phyloP scores from a whole-genome alignment of 2,113 vertebrate species.

The Limnothrissa miodon region DNA sequence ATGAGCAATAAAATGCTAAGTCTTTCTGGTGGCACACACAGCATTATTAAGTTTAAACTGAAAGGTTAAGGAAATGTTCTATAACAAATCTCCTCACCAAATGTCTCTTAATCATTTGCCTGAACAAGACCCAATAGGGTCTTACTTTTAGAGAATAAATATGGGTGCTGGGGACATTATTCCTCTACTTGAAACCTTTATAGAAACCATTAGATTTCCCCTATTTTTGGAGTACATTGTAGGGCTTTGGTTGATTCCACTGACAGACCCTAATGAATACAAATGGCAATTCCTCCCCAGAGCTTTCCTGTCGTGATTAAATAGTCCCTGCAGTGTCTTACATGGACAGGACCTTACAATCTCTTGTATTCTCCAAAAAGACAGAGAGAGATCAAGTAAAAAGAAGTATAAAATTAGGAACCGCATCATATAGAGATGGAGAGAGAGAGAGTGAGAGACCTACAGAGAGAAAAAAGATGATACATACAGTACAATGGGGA shows the following conservation, averaged over 20 bases:
- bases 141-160: no score
- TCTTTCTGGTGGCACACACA: not conserved
- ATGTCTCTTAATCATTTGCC: no score
- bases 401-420: not conserved
- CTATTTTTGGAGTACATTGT: not conserved
- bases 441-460: not conserved
- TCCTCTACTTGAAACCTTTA: no score
- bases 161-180: no score
- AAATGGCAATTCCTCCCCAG: conserved; percentile 25
- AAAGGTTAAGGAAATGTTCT: no score
- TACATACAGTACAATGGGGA: not conserved
- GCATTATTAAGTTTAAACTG: not conserved
- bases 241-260: not conserved
- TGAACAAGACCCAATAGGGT: no score
- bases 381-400: not conserved
- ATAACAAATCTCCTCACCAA: no score
- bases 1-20: not conserved
- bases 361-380: not conserved
- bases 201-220: not conserved
- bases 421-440: not conserved
- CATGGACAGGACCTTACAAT: not conserved
- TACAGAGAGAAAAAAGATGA: conserved; percentile 14
- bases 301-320: conserved; percentile 26
- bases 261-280: conserved; percentile 26
- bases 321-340: not conserved